Base-by-base conservation (phyloP, 2,888 invertebrate species). In the Noctuana brunneofusca region DNA sequence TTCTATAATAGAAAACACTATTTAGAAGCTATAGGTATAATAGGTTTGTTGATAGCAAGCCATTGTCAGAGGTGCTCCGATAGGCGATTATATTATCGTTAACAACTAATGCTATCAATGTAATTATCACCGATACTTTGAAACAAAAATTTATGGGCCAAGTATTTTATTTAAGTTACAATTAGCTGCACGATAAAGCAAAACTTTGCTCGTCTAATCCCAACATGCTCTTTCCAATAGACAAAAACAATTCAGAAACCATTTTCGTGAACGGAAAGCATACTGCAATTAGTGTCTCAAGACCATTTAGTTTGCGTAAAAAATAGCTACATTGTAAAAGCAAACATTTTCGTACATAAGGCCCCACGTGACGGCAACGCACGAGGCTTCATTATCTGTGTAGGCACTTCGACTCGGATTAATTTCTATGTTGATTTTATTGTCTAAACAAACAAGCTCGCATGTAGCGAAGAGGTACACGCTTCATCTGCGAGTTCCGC, bases 361-460 rank as follows among this genome's bases (percentile, higher is more conserved):
- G 1, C 35, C 50, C 16, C 58, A 58, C 58, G 49, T 41, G 38
- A 58, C 22, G 8, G 11, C 11, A 12, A 5, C 16, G 24, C 50
- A n/a, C 41, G 12, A 50, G 20, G 6, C 52, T 16, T 46, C n/a
- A 20, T 52, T 59, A 30, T 52, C 32, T 32, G 43, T 53, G 32
- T 46, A 18, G 53, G 43, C 46, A 53, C 53, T 27, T 14, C 18
- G n/a, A 32, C 43, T n/a, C 50, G 27, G 27, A 53, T 59, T 22
- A 32, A 59, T 59, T 32, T 32, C 43, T 14, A 27, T 58, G 58
- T 59, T 41, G 30, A 30, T 52, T n/a, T 30, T 22, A 53, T 41
- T 50, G 27, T 27, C 24, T 20, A 52, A 58, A 52, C 58, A 52
- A 52, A 58, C 24, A 32, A 41, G 55, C 52, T 22, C 43, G n/a